Percentiles rank a stretch among this genome's conserved stretches.
Conservation (phyloP, 2,113 vertebrate species). For the Menura novaehollandiae region DNA sequence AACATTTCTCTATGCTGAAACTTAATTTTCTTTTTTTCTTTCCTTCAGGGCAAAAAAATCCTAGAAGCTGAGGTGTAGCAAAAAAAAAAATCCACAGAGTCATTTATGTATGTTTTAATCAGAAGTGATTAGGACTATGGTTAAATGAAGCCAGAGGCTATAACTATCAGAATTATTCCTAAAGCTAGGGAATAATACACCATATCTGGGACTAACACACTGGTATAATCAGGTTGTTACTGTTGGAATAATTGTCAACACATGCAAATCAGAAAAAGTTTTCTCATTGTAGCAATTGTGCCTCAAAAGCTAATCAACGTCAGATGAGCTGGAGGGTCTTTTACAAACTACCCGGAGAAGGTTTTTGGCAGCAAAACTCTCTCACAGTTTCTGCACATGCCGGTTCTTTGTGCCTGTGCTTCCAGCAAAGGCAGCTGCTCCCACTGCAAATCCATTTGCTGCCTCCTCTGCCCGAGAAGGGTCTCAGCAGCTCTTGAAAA, state of each 20-base stretch:
- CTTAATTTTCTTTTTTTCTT: not conserved
- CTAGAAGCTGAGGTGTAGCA: not conserved
- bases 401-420: not conserved
- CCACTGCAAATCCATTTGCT: not conserved
- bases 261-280: constrained; percentile 39
- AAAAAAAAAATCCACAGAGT: not conserved
- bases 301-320: constrained; percentile 22
- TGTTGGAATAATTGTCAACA: constrained; percentile 37
- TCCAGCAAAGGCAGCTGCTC: not conserved
- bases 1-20: not conserved
- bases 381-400: not conserved
- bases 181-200: constrained; percentile 46
- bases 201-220: constrained; percentile 52
- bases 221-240: constrained; percentile 25
- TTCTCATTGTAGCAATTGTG: not conserved
- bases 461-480: not conserved
- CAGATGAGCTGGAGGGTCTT: not conserved
- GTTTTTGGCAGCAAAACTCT: constrained; percentile 11
- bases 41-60: not conserved
- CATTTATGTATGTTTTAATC: constrained; percentile 60
- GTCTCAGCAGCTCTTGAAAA: not conserved
- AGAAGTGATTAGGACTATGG: constrained; percentile 41
- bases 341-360: not conserved
- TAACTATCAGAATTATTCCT: constrained; percentile 24
- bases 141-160: constrained; percentile 52